Evolutionary conservation across 92 coral and sea anemone genomes (phyloP).

Genomic region (Epizoanthus illoricatus): DNA sequence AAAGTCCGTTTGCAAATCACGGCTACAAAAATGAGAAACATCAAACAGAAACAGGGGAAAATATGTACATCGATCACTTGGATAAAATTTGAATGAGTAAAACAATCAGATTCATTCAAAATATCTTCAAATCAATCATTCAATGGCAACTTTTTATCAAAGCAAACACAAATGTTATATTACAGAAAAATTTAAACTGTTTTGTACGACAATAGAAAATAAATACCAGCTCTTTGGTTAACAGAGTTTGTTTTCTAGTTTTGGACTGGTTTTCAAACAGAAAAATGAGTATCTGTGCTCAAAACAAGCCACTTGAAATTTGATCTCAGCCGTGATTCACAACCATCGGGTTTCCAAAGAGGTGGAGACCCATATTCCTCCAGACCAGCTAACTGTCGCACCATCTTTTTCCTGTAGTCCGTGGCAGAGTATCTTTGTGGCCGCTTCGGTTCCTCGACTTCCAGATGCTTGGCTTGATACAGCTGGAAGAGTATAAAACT

Average conservation of each 20-base stretch:
- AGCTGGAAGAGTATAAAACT: too few species aligned
- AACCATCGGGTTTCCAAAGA: neutral
- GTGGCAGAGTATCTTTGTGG: too few species aligned
- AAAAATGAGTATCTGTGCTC: slow-evolving; percentile 11
- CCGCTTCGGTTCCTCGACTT: too few species aligned
- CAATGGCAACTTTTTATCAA: slow-evolving; percentile 12
- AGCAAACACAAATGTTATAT: slow-evolving; percentile 27
- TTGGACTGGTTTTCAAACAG: slow-evolving; percentile 19
- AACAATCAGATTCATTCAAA: slow-evolving; percentile 1
- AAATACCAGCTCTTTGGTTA: slow-evolving; percentile 14
- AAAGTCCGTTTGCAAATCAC: neutral
- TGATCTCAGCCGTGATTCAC: slow-evolving; percentile 20
- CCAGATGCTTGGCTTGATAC: too few species aligned
- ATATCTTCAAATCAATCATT: neutral
- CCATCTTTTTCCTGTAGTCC: too few species aligned
- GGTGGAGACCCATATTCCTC: too few species aligned
- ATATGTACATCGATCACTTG: slow-evolving; percentile 13
- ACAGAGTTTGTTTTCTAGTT: slow-evolving; percentile 21
- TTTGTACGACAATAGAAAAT: slow-evolving; percentile 14
- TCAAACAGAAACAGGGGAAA: neutral
- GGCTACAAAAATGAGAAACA: neutral
- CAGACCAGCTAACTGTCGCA: too few species aligned
- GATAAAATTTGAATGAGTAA: slow-evolving; percentile 4
- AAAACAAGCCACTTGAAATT: slow-evolving; percentile 22
- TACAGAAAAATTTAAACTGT: slow-evolving; percentile 10